Conservation (phyloP, 2,113 vertebrate genomes). For the Myrmophylax atrothorax region DNA sequence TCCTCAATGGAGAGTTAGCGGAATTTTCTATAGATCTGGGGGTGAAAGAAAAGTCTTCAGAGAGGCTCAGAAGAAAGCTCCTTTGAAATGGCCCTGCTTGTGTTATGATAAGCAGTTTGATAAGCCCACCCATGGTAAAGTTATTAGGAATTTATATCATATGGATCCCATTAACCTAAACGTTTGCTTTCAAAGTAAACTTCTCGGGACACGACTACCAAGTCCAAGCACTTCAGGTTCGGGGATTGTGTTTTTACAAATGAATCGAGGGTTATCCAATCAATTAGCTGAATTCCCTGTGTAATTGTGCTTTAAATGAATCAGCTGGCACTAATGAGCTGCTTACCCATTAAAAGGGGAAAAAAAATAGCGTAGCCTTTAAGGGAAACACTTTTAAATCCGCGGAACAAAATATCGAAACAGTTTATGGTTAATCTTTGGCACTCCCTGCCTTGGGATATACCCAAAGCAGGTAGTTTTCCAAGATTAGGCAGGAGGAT, state of each 20-base stretch:
- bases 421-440: neutral
- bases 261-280: constrained; percentile 65
- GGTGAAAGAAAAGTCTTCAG: constrained; percentile 42
- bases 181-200: constrained; percentile 67
- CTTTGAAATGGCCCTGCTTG: constrained; percentile 64
- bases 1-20: constrained; percentile 27
- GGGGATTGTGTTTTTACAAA: constrained; percentile 69
- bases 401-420: neutral
- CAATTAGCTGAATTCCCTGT: constrained; percentile 56
- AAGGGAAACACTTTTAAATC: neutral
- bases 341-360: neutral
- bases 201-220: constrained; percentile 48
- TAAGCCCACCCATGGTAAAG: constrained; percentile 76
- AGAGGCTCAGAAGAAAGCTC: constrained; percentile 19
- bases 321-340: constrained; percentile 60
- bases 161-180: constrained; percentile 78
- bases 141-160: constrained; percentile 65
- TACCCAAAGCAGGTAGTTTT: neutral
- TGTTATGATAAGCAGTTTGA: constrained; percentile 70
- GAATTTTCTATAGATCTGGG: constrained; percentile 1
- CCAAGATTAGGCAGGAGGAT: neutral
- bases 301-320: constrained; percentile 66
- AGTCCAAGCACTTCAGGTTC: constrained; percentile 54
- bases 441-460: neutral
- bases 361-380: neutral